Evolutionary conservation across 2,113 vertebrate genomes (phyloP).

Genomic region (Aythya baeri): DNA sequence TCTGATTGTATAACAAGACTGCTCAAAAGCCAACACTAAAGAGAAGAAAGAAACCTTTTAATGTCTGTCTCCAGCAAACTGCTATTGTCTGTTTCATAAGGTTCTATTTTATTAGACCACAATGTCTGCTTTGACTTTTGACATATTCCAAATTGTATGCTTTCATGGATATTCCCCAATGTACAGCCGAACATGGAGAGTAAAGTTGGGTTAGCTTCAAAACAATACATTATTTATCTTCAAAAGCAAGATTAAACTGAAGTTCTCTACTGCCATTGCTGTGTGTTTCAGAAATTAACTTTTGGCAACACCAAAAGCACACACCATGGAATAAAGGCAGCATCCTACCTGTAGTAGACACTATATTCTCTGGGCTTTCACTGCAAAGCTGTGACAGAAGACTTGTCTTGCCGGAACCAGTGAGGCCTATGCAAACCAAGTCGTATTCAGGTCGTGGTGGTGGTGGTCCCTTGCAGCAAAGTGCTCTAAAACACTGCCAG

Average conservation of each 20-base stretch:
- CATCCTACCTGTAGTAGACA: constrained; percentile 92
- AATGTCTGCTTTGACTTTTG: neutral
- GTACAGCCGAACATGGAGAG: neutral
- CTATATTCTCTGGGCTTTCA: constrained; percentile 86
- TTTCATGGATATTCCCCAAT: neutral
- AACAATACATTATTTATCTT: neutral
- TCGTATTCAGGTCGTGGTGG: constrained; percentile 95
- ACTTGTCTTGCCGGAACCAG: constrained; percentile 94
- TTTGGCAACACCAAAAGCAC: neutral
- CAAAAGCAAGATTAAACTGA: neutral
- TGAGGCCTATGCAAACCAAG: constrained; percentile 97
- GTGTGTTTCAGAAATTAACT: neutral
- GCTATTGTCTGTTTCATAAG: neutral
- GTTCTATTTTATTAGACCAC: neutral
- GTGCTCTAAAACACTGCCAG: constrained; percentile 93
- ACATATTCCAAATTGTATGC: neutral
- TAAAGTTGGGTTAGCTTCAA: neutral
- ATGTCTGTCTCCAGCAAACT: neutral
- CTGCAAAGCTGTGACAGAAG: constrained; percentile 93
- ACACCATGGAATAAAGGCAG: neutral
- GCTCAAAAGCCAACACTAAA: neutral
- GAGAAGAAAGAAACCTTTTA: neutral
- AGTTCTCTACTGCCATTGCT: neutral
- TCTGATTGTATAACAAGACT: neutral
- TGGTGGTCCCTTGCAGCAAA: constrained; percentile 97